Base-by-base conservation (phyloP, 2,797 vertebrate genomes). In the Phyllotis vaccarum region DNA sequence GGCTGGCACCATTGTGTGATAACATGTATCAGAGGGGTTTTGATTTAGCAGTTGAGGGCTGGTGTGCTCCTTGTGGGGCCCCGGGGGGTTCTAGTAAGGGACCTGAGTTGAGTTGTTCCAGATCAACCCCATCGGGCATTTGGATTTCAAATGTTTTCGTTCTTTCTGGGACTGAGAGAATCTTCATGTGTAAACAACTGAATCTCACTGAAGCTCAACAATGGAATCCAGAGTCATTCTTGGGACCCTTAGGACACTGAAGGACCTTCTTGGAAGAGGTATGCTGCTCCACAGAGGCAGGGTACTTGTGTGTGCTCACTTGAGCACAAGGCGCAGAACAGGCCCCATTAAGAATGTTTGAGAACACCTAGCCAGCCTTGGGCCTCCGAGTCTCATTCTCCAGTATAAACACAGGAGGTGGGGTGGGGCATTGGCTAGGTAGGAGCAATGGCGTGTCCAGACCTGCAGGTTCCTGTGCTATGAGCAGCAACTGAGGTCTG, bases 351-450 rank as follows among this genome's bases (percentile, higher is more conserved):
- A 94, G 74, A 31, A 19, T 14, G 27, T n/a, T 62, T 66, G 95
- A 79, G 62, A 27, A 85, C 72, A 43, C 74, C 60, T 62, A 66
- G 27, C 31, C 68, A 74, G 58, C 40, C 37, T 56, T 46, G 27
- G 81, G 62, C 46, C 62, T 75, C 86, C 16, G 3, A 0, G 2
- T 56, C 76, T 78, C 49, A 6, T 54, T 89, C 81, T 96, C 83
- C 85, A 97, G 94, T 52, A 87, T 88, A 96, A 96, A 96, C 88
- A 93, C 29, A 19, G 54, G 40, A 90, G 81, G 16, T 0, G 3
- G 81, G 97, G 96, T 0, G 64, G 88, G 95, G 96, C 94, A 78
- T 52, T 34, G 92, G 54, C 70, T 0, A 58, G 70, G 94, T 31
- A 8, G 66, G 49, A 93, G 68, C 6, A 29, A 16, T 0, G 1